Percentiles rank a stretch among this genome's conserved stretches.
These are phyloP conservation scores for Adineta ricciae DNA, from an alignment of 2,888 invertebrate species.

Conservation along the genomic window DNA sequence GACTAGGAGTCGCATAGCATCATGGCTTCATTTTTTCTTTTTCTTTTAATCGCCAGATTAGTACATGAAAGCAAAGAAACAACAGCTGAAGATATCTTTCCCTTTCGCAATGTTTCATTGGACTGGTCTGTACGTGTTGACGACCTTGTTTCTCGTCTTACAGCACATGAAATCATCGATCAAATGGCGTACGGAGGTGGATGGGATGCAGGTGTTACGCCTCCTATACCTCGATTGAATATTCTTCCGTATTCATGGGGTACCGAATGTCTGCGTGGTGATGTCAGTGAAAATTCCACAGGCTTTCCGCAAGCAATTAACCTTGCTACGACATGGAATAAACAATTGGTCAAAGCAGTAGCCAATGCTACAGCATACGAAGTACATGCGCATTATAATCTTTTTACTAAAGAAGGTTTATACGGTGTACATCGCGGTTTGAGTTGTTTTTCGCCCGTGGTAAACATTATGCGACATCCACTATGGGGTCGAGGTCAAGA, in stretches of 20 bases:
- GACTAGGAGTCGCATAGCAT: neutral
- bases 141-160: constrained; percentile 42
- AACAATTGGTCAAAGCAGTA: constrained; percentile 36
- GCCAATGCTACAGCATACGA: constrained; percentile 37
- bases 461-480: constrained; percentile 48
- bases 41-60: neutral
- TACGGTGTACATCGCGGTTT: constrained; percentile 40
- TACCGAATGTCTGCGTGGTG: constrained; percentile 44
- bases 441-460: constrained; percentile 46
- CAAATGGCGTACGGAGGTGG: constrained; percentile 40
- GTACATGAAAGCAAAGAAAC: neutral
- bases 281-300: constrained; percentile 43
- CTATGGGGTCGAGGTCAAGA: constrained; percentile 48
- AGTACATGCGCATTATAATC: constrained; percentile 38
- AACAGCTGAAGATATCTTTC: constrained; percentile 35
- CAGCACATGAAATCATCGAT: constrained; percentile 40
- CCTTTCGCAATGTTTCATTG: constrained; percentile 42
- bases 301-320: constrained; percentile 45
- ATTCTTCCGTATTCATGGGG: constrained; percentile 44
- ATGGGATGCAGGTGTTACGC: constrained; percentile 39
- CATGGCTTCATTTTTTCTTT: neutral
- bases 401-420: constrained; percentile 32
- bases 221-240: constrained; percentile 41
- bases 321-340: constrained; percentile 41
- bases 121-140: constrained; percentile 42